Conservation (phyloP, 2,888 invertebrate species). For the Ochropacha duplaris region DNA sequence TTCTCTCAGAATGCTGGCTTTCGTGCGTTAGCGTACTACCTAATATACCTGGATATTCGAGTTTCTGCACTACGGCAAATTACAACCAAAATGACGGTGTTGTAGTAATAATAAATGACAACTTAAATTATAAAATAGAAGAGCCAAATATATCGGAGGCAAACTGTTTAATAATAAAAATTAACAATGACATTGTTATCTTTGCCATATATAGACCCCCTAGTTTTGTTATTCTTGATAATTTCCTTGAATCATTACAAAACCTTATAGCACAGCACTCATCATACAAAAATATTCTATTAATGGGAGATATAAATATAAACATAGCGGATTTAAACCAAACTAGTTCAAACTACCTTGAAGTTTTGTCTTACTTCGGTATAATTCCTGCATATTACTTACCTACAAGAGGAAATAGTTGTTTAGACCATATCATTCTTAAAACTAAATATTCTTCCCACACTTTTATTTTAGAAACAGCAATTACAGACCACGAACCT, state of each 20-base stretch:
- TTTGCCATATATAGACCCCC: background rate
- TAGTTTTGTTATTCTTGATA: background rate
- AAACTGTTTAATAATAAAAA: conserved; percentile 9
- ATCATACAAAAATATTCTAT: conserved; percentile 5
- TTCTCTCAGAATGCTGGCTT: background rate
- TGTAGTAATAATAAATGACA: conserved; percentile 2
- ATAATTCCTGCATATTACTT: conserved; percentile 1
- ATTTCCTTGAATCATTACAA: too few species aligned
- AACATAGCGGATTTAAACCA: conserved; percentile 1
- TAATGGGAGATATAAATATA: conserved; percentile 15
- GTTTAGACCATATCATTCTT: conserved; percentile 11
- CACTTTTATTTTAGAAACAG: background rate
- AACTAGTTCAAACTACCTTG: background rate
- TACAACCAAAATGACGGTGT: conserved; percentile 11
- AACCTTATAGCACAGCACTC: background rate
- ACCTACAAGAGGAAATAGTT: conserved; percentile 6
- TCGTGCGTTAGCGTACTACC: background rate
- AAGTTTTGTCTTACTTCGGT: background rate
- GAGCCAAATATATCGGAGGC: conserved; percentile 7
- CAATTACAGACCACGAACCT: background rate
- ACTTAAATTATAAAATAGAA: background rate
- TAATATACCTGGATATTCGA: background rate
- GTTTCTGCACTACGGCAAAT: background rate
- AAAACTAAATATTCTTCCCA: conserved; percentile 1
- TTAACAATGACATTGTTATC: conserved; percentile 4